phyloP scores from a whole-genome alignment of 2,888 invertebrate genomes.

The Acleris sparsana region DNA sequence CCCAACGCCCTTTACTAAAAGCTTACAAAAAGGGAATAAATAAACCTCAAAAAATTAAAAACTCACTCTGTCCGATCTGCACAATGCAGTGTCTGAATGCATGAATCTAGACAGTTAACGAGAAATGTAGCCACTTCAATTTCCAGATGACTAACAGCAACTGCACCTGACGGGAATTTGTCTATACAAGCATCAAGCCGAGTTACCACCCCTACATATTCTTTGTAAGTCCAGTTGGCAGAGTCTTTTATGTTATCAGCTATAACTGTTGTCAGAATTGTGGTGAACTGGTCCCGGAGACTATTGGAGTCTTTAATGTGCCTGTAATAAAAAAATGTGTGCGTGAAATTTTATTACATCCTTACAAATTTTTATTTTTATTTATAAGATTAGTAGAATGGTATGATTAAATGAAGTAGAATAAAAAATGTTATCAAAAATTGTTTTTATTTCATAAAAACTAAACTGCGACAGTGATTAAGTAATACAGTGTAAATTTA shows the following conservation, averaged over 20 bases:
- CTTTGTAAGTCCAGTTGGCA: constrained; percentile 38
- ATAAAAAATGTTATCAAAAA: too few relatives aligned
- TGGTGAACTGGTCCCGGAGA: constrained; percentile 56
- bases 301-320: constrained; percentile 55
- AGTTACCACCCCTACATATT: constrained; percentile 49
- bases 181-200: constrained; percentile 63
- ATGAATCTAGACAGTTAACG: constrained; percentile 50
- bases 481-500: too few relatives aligned
- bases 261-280: constrained; percentile 50
- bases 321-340: constrained; percentile 48
- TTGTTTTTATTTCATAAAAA: too few relatives aligned
- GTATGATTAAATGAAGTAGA: too few relatives aligned
- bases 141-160: constrained; percentile 53
- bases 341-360: not conserved
- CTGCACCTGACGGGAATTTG: constrained; percentile 63
- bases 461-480: too few relatives aligned
- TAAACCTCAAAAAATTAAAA: not conserved
- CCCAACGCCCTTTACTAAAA: too few relatives aligned
- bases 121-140: constrained; percentile 51
- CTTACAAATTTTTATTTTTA: not conserved
- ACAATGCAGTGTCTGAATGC: constrained; percentile 49
- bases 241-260: constrained; percentile 33
- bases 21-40: too few relatives aligned
- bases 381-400: too few relatives aligned
- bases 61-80: constrained; percentile 1